phyloP scores from a whole-genome alignment of 92 coral and sea anemone species.

The Palythoa grandiflora region DNA sequence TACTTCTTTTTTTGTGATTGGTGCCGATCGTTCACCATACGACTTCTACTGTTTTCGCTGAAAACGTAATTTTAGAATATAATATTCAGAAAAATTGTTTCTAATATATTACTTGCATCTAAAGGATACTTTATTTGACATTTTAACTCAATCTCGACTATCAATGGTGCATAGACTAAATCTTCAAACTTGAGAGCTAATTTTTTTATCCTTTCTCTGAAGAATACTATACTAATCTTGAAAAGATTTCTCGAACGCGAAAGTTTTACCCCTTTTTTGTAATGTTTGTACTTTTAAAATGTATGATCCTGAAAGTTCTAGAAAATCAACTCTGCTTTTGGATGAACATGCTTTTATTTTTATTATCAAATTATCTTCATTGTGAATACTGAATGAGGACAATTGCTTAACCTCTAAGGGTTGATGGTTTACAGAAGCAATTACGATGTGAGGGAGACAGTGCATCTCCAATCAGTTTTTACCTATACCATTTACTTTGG shows the following conservation, averaged over 20 bases:
- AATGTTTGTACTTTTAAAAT: not conserved
- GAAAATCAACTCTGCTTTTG: too few relatives aligned
- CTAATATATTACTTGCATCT: not conserved
- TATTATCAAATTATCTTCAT: too few relatives aligned
- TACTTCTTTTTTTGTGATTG: not conserved
- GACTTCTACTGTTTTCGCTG: not conserved
- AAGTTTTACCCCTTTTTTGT: not conserved
- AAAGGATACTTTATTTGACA: not conserved
- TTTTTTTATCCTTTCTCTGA: not conserved
- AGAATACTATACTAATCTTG: not conserved
- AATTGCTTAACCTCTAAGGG: too few relatives aligned
- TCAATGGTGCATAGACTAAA: not conserved
- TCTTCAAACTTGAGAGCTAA: not conserved
- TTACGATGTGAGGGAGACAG: too few relatives aligned
- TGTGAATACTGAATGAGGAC: too few relatives aligned
- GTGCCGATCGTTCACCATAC: not conserved
- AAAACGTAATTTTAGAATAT: not conserved
- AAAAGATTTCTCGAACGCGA: not conserved
- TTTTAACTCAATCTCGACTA: not conserved
- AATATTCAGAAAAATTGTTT: not conserved
- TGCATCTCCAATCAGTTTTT: too few relatives aligned
- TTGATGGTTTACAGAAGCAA: too few relatives aligned
- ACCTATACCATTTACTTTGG: too few relatives aligned
- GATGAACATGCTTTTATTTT: too few relatives aligned
- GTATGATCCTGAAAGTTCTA: not conserved